Evolutionary conservation across 2,113 vertebrate genomes (phyloP).

Genomic region (Ciconia maguari): DNA sequence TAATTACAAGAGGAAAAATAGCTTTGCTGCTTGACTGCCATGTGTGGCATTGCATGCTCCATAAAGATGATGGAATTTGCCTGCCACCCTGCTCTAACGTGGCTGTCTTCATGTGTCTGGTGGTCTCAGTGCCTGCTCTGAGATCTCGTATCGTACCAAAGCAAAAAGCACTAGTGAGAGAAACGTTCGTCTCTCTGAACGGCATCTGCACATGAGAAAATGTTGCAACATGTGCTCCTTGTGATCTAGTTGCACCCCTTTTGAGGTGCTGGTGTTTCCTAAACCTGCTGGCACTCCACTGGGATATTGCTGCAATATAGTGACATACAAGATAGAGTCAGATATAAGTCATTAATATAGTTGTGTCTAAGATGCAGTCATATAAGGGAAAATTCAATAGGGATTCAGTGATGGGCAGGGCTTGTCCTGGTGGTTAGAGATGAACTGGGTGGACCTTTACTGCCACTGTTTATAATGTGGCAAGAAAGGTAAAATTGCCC

Average conservation of each 20-base stretch:
- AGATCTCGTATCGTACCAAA: fast-evolving
- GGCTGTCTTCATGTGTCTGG: fast-evolving
- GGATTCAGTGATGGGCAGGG: neutral
- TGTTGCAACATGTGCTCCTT: neutral
- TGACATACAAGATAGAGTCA: neutral
- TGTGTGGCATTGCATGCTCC: neutral
- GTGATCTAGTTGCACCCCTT: neutral
- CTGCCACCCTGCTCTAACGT: neutral
- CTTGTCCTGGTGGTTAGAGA: neutral
- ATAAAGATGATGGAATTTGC: neutral
- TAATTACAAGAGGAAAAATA: neutral
- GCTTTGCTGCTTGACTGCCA: neutral
- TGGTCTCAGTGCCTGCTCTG: neutral
- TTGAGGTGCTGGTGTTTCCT: neutral
- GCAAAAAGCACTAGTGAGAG: neutral
- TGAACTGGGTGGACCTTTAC: neutral
- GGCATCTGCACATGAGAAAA: neutral
- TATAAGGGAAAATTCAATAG: neutral
- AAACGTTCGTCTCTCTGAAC: neutral
- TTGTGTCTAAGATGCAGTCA: neutral
- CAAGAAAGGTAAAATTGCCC: neutral
- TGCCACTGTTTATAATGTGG: neutral
- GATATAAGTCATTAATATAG: neutral
- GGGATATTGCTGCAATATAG: neutral
- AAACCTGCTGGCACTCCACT: neutral